Evolutionary conservation across 2,888 invertebrate genomes (phyloP), one percentile per base, ranked within the genome.

Genomic region (Rhingia campestris): DNA sequence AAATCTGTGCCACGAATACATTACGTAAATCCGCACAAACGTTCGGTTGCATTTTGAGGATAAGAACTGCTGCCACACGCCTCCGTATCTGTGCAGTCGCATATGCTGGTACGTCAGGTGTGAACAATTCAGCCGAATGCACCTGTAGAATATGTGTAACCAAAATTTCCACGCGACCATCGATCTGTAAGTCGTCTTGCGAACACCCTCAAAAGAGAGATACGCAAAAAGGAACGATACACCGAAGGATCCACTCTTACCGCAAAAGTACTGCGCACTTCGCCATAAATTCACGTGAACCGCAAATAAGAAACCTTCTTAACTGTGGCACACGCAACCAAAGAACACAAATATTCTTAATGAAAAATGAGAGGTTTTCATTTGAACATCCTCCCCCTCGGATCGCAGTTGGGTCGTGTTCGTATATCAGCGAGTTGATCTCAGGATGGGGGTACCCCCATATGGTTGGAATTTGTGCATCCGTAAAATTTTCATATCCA

Each of bases 141-240:
- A 77, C 77, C 82, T 82, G 82, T 79, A 73, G 56, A 22, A 22
- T 1, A 54, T 58, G 73, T 64, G 49, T 73, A 82, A 58, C 67
- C 56, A 10, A 73, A 77, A 77, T 73, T 77, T 73, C 72, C 67
- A 82, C 82, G 79, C 79, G 77, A 79, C 67, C 82, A 79, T 73
- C 77, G 67, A 82, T 73, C 82, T 79, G 82, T 47, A 73, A 73
- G 67, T 79, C 77, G 58, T 79, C 77, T 51, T 63, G 70, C 61
- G 72, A 77, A 82, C 81, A 53, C 81, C 81, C 81, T 58, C 66
- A 73, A 67, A 61, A 58, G 35, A 2, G 22, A 72, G 72, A 73
- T 67, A 37, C 61, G 58, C 35, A 43, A 43, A 37, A n/a, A 56
- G 43, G 9, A 59, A 47, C 10, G 30, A 74, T 12, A 67, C 54